phyloP scores from a whole-genome alignment of 2,113 vertebrate genomes.

The Trogon surrucura region DNA sequence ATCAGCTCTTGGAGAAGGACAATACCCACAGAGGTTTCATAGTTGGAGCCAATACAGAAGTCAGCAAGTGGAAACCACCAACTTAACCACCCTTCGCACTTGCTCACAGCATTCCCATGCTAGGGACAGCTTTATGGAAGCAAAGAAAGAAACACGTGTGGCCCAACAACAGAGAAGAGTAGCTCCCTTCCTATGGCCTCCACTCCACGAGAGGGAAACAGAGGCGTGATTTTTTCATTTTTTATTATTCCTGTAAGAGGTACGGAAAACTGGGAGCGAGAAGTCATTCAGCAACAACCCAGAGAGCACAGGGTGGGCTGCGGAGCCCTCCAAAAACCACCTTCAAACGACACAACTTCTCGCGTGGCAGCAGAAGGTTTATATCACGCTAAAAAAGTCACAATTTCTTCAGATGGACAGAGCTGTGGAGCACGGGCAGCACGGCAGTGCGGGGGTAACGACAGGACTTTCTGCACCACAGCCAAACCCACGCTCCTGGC shows the following conservation, averaged over 20 bases:
- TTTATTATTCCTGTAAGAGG: background rate
- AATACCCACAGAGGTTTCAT: background rate
- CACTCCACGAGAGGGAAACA: background rate
- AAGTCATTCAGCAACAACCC: background rate
- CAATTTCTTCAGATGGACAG: background rate
- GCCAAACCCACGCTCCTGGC: background rate
- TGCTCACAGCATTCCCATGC: background rate
- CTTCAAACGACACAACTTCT: background rate
- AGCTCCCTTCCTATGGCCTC: background rate
- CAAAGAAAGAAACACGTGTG: background rate
- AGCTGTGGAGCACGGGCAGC: background rate
- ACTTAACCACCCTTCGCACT: background rate
- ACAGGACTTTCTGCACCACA: background rate
- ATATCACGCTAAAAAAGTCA: accelerated
- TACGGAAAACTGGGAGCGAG: background rate
- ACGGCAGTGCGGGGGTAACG: accelerated
- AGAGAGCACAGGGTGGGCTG: background rate
- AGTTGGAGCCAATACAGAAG: background rate
- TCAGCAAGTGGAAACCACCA: background rate
- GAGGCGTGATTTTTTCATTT: no score
- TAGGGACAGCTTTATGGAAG: background rate
- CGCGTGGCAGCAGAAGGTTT: background rate
- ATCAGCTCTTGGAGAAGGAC: background rate
- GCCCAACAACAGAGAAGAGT: background rate
- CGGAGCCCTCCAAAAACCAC: background rate